A percentile compares a stretch with the other conserved stretches of the same genome.
Conservation (phyloP, 2,113 vertebrate species). For the Microcebus murinus region DNA sequence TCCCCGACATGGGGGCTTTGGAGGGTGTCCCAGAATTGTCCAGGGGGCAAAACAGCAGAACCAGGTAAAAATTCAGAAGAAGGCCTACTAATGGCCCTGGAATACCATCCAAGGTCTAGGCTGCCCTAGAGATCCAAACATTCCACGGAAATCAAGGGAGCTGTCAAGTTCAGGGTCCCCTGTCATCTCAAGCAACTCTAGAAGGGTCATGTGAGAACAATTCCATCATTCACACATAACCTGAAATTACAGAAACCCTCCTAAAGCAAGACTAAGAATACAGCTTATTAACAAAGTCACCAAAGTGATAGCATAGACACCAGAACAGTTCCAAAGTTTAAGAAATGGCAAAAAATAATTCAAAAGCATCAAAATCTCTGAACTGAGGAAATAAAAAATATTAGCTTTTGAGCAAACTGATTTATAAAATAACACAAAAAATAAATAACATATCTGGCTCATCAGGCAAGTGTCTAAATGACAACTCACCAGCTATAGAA, state of each 20-base stretch:
- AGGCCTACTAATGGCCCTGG: not conserved
- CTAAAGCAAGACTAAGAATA: not conserved
- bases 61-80: not conserved
- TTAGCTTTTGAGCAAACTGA: not conserved
- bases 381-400: not conserved
- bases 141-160: not conserved
- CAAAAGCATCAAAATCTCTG: not conserved
- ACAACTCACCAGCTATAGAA: accelerated
- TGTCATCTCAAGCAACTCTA: not conserved
- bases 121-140: no score
- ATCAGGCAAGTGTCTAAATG: accelerated
- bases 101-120: no score
- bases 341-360: not conserved
- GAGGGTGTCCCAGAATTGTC: no score
- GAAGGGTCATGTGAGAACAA: not conserved
- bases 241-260: not conserved
- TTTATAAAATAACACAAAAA: not conserved
- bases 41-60: no score
- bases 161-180: accelerated
- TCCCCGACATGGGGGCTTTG: accelerated
- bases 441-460: accelerated
- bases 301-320: not conserved
- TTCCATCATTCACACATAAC: accelerated
- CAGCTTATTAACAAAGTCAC: not conserved
- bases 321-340: not conserved